Percentiles rank a stretch among this genome's conserved stretches.
phyloP scores from a whole-genome alignment of 2,113 vertebrate genomes.

The Pseudopipra pipra region DNA sequence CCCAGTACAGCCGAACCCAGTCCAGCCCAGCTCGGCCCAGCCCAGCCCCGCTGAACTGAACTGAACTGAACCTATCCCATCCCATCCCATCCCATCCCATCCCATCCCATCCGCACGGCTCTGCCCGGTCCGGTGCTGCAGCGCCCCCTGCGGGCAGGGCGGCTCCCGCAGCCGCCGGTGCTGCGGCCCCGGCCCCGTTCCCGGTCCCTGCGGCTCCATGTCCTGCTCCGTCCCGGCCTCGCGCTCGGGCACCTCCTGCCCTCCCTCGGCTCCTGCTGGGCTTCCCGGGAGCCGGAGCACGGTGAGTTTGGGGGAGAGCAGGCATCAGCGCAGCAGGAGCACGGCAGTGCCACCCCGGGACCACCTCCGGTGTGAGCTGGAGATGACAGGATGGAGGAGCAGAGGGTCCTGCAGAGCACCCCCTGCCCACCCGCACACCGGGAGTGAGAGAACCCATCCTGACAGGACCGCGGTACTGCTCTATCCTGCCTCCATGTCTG shows the following conservation, averaged over 20 bases:
- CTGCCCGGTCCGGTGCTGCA: not conserved
- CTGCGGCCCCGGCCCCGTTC: not conserved
- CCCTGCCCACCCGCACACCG: rapidly evolving
- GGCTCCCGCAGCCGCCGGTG: not conserved
- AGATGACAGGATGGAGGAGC: not conserved
- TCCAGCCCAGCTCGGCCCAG: too few relatives aligned
- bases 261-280: not conserved
- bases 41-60: too few relatives aligned
- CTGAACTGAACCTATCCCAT: not conserved
- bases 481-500: not conserved
- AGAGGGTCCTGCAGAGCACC: rapidly evolving
- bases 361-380: rapidly evolving
- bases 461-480: not conserved
- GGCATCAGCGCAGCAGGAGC: not conserved
- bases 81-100: not conserved
- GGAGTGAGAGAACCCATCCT: not conserved
- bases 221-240: not conserved
- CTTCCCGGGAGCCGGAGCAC: rapidly evolving
- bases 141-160: rapidly evolving
- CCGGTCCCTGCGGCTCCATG: not conserved
- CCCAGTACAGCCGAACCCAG: too few relatives aligned
- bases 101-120: not conserved
- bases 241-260: not conserved
- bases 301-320: rapidly evolving
- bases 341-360: rapidly evolving